Percentiles rank a stretch among this genome's conserved stretches.
phyloP scores from a whole-genome alignment of 2,888 invertebrate species.

The Caenorhabditis sp. region DNA sequence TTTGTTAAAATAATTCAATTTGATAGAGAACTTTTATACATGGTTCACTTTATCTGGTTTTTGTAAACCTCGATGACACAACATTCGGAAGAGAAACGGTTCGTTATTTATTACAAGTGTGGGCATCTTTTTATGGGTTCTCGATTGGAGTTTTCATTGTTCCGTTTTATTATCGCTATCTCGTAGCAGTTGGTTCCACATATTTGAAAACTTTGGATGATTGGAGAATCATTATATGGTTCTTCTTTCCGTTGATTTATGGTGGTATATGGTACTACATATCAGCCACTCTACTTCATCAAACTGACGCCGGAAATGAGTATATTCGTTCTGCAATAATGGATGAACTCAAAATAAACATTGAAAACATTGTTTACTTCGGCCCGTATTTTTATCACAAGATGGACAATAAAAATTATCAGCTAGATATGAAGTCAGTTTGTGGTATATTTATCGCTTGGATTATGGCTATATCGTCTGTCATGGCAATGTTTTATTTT shows the following conservation, averaged over 20 bases:
- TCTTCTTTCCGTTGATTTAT: conserved; percentile 5
- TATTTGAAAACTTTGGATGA: conserved; percentile 7
- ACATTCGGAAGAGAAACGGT: conserved; percentile 2
- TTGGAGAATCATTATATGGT: conserved; percentile 5
- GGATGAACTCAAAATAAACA: conserved; percentile 1
- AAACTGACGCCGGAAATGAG: conserved; percentile 5
- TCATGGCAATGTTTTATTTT: conserved; percentile 7
- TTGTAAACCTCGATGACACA: conserved; percentile 9
- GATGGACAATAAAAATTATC: not conserved
- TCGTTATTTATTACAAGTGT: conserved; percentile 7
- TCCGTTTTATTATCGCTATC: conserved; percentile 15
- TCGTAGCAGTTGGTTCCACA: conserved; percentile 8
- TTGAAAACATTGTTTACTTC: conserved; percentile 12
- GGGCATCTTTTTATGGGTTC: conserved; percentile 14
- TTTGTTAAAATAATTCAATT: conserved; percentile 13
- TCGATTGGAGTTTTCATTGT: conserved; percentile 13
- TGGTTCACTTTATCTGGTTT: conserved; percentile 11
- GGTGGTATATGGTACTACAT: conserved; percentile 8
- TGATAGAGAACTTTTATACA: not conserved
- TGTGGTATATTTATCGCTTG: conserved; percentile 3
- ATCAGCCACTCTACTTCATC: conserved; percentile 6
- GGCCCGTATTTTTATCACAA: conserved; percentile 14
- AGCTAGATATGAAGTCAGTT: conserved; percentile 9
- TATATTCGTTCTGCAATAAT: conserved; percentile 5
- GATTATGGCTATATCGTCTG: conserved; percentile 8